Base-by-base conservation (phyloP, 92 coral and sea anemone species). In the Pocillopora meandrina region DNA sequence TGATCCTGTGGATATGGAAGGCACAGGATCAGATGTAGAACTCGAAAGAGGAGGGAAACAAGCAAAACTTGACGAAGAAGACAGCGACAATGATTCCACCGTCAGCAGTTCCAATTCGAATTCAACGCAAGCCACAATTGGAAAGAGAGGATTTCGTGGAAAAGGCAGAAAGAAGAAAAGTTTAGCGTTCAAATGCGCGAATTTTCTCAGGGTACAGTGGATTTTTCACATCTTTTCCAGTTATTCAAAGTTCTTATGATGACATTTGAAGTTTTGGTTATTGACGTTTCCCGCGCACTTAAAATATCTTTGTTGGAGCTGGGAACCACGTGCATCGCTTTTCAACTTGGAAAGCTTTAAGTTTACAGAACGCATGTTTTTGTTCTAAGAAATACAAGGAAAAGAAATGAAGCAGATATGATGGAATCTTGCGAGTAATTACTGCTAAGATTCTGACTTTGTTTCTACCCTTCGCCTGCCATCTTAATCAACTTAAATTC, bases 71-170 rank as follows among this genome's bases (percentile, higher is more conserved):
- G 99, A 97, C 11, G 98, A 97, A 55, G 97, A 89, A 84, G 99
- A 92, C 15, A 97, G 99, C 68, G 99, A 92, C 65, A 91, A 91
- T 62, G 99, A 97, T 31, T 97, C 99, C 2, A 86, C 88, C 42
- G 87, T 85, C 5, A 95, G 98, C 82, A 92, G 99, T 84, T 92
- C 95, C 12, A 93, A 92, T 57, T 94, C 98, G 14, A 91, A 90
- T 36, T 85, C 99, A 60, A 89, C 94, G 15, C 89, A 92, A 7
- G 87, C 92, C 14, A 82, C 90, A 17, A 60, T 75, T 23, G 90
- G 90, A 61, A 92, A 93, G 73, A 91, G 92, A 35, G 89, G 90
- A 55, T 71, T 79, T 49, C 91, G 97, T 17, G 91, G 96, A 2
- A 88, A 93, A 65, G 87, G 95, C 65, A 83, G 89, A 62, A 91